Conservation (phyloP, 2,797 vertebrate genomes). For the Moxostoma hubbsi region DNA sequence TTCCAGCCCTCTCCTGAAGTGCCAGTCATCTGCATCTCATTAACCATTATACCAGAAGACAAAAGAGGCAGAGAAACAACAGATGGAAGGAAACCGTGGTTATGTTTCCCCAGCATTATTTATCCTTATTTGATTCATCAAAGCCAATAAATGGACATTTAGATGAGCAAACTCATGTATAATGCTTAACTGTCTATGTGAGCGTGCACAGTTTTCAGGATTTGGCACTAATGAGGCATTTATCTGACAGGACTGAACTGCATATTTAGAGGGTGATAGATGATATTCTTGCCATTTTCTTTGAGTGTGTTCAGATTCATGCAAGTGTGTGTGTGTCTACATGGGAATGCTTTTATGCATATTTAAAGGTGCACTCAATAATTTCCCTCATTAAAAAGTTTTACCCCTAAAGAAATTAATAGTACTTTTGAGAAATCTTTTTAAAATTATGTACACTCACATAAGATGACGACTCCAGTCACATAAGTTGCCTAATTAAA, state of each 20-base stretch:
- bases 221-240: slow-evolving; percentile 59
- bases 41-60: slow-evolving; percentile 20
- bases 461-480: no score
- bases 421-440: no score
- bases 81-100: slow-evolving; percentile 7
- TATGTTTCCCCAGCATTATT: slow-evolving; percentile 35
- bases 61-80: slow-evolving; percentile 20
- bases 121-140: slow-evolving; percentile 44
- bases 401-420: no score
- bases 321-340: slow-evolving; percentile 21
- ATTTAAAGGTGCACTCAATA: no score
- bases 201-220: slow-evolving; percentile 28
- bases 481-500: no score
- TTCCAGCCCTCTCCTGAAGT: slow-evolving; percentile 43
- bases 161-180: slow-evolving; percentile 41
- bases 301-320: slow-evolving; percentile 29
- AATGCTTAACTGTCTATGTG: slow-evolving; percentile 33
- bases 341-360: slow-evolving; percentile 2
- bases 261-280: slow-evolving; percentile 54
- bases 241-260: slow-evolving; percentile 57
- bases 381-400: no score
- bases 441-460: no score
- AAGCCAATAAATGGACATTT: slow-evolving; percentile 51
- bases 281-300: slow-evolving; percentile 41
- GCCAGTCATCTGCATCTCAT: slow-evolving; percentile 58